Evolutionary conservation across 2,113 vertebrate species (phyloP).

Genomic region (Vulpes ferrilata): DNA sequence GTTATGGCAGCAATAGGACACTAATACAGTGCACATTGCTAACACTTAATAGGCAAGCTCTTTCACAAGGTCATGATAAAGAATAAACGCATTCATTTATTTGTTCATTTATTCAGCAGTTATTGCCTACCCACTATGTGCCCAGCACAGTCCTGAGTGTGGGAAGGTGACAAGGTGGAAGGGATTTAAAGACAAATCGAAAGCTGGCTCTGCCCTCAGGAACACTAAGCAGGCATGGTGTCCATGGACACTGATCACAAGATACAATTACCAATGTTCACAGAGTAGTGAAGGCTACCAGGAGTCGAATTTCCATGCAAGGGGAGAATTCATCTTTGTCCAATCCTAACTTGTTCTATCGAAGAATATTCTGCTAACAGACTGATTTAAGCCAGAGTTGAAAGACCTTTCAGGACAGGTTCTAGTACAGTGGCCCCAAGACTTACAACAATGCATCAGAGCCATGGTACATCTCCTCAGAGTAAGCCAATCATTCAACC

Average conservation of each 20-base stretch:
- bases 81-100: neutral
- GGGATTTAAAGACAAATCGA: neutral
- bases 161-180: neutral
- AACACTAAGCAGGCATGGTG: neutral
- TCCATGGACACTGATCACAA: neutral
- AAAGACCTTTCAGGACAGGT: neutral
- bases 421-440: neutral
- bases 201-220: neutral
- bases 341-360: neutral
- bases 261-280: too few species aligned
- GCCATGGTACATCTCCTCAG: accelerated
- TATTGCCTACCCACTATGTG: neutral
- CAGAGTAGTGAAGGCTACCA: neutral
- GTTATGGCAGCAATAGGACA: neutral
- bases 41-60: neutral
- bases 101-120: neutral
- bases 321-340: neutral
- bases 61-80: neutral
- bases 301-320: neutral
- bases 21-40: neutral
- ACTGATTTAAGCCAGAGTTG: neutral
- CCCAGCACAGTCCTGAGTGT: neutral
- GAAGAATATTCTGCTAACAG: neutral
- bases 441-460: neutral
- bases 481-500: neutral